phyloP scores from a whole-genome alignment of 2,113 vertebrate genomes.

The Crypturellus undulatus region DNA sequence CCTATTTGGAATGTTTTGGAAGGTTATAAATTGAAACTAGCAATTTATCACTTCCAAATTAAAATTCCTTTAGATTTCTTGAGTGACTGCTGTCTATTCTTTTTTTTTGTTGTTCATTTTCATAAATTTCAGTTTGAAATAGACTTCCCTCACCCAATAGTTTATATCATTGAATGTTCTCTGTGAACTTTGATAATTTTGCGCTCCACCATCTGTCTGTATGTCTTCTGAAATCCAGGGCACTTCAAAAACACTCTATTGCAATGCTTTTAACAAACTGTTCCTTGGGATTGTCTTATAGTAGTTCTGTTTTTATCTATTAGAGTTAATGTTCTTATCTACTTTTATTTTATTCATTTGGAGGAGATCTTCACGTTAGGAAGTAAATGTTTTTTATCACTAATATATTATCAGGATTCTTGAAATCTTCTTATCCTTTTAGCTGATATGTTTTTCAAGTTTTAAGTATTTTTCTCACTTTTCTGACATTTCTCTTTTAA shows the following conservation, averaged over 20 bases:
- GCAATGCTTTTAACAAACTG: fast-evolving
- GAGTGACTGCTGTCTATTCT: not conserved
- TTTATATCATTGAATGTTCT: not conserved
- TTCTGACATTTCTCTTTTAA: not conserved
- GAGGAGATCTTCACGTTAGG: not conserved
- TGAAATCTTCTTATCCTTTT: not conserved
- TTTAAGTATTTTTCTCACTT: not conserved
- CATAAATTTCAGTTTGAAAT: not conserved
- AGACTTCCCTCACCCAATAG: not conserved
- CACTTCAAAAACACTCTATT: not conserved
- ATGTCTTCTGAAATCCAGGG: fast-evolving
- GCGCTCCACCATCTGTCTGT: not conserved
- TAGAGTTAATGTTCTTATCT: not conserved
- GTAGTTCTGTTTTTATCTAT: not conserved
- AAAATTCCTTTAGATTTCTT: not conserved
- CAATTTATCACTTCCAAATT: not conserved
- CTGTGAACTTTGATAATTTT: not conserved
- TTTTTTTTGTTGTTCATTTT: not conserved
- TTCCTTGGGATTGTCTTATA: not conserved
- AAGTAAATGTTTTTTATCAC: not conserved
- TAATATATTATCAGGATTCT: not conserved
- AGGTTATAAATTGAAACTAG: not conserved
- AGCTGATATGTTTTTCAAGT: not conserved
- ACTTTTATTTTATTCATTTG: not conserved
- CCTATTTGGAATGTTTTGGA: not conserved